Conservation (phyloP, 2,888 invertebrate species). For the Stenichneumon culpator region DNA sequence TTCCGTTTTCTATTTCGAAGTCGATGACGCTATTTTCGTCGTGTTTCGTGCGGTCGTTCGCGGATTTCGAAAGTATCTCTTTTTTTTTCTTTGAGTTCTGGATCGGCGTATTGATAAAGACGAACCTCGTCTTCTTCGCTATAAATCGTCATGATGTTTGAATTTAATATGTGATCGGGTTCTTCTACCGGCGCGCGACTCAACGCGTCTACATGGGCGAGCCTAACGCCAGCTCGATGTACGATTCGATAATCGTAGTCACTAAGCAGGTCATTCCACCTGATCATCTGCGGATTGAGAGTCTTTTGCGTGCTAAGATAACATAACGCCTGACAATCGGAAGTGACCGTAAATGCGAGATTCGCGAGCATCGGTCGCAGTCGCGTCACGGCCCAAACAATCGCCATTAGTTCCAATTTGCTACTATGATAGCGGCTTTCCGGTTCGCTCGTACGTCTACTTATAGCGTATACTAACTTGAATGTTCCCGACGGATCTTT, state of each 20-base stretch:
- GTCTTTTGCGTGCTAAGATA: slow-evolving; percentile 11
- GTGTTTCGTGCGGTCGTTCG: no score
- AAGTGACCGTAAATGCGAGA: slow-evolving; percentile 62
- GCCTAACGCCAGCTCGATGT: slow-evolving; percentile 65
- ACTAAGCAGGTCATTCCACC: slow-evolving; percentile 30
- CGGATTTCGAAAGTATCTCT: neutral
- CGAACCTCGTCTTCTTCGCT: no score
- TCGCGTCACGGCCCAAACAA: no score
- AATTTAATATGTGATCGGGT: neutral
- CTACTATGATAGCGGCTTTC: no score
- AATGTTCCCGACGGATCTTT: slow-evolving; percentile 30
- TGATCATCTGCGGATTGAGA: no score
- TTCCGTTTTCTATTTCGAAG: no score
- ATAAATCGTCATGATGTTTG: neutral
- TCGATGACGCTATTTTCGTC: no score
- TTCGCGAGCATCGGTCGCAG: neutral
- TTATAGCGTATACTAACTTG: no score
- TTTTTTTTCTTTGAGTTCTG: neutral
- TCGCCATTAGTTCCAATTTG: no score
- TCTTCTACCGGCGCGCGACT: slow-evolving; percentile 62
- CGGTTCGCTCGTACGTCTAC: no score
- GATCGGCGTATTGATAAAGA: no score
- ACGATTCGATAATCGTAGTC: slow-evolving; percentile 63
- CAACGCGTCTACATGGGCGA: slow-evolving; percentile 69
- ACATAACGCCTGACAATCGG: slow-evolving; percentile 31